phyloP scores from a whole-genome alignment of 2,888 invertebrate species.

The Phortica okadai region DNA sequence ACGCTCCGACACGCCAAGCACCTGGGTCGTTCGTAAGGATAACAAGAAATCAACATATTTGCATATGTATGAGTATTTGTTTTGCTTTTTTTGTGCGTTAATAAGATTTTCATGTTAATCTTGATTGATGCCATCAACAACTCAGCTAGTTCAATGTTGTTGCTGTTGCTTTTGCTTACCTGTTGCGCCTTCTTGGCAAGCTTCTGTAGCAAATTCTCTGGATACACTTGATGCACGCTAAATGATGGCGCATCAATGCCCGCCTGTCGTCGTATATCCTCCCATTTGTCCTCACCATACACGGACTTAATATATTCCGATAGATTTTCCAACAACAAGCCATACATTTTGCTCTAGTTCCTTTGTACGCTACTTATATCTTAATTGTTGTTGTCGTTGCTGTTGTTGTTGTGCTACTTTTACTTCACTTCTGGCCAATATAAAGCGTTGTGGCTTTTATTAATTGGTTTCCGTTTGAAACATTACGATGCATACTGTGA shows the following conservation, averaged over 20 bases:
- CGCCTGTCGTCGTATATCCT: slow-evolving; percentile 90
- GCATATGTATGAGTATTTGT: slow-evolving; percentile 13
- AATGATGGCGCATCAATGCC: slow-evolving; percentile 92
- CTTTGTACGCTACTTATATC: slow-evolving; percentile 23
- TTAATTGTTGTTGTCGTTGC: slow-evolving; percentile 13
- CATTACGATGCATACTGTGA: slow-evolving; percentile 21
- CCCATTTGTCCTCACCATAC: slow-evolving; percentile 97
- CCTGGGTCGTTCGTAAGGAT: slow-evolving; percentile 77
- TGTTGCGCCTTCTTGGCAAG: slow-evolving; percentile 91
- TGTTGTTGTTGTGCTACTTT: slow-evolving; percentile 7
- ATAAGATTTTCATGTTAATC: slow-evolving; percentile 28
- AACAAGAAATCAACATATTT: neutral
- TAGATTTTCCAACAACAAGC: slow-evolving; percentile 94
- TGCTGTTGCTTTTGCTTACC: slow-evolving; percentile 77
- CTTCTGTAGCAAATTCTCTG: slow-evolving; percentile 90
- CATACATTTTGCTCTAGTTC: slow-evolving; percentile 85
- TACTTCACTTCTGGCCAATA: neutral
- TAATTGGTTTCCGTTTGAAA: slow-evolving; percentile 24
- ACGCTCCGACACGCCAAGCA: slow-evolving; percentile 89
- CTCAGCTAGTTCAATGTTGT: neutral
- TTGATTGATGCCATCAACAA: slow-evolving; percentile 27
- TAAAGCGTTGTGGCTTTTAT: slow-evolving; percentile 17
- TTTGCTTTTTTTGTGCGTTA: neutral
- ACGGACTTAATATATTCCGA: slow-evolving; percentile 93
- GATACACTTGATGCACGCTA: slow-evolving; percentile 94